phyloP scores from a whole-genome alignment of 1,140 invertebrate species.

The Drosophila subobscura region DNA sequence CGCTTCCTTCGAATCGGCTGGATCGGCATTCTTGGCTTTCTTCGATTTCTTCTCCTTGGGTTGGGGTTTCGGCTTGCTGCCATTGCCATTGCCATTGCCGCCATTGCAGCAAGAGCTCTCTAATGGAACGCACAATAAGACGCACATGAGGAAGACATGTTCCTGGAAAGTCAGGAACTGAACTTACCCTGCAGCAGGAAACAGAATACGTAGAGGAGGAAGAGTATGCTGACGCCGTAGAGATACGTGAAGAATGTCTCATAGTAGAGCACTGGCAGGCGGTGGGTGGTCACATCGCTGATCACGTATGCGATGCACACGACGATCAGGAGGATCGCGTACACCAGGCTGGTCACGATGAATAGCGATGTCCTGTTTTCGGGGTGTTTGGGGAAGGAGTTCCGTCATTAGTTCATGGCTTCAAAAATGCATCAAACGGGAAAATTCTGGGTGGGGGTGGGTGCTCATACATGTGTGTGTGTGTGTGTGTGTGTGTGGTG shows the following conservation, averaged over 20 bases:
- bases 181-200: conserved; percentile 93
- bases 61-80: conserved; percentile 87
- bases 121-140: conserved; percentile 40
- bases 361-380: conserved; percentile 94
- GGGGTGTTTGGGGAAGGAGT: neutral
- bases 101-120: conserved; percentile 92
- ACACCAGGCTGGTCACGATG: conserved; percentile 97
- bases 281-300: conserved; percentile 96
- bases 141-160: neutral
- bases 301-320: conserved; percentile 96
- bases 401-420: conserved; percentile 3
- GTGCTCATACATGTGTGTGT: conserved; percentile 29
- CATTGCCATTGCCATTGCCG: conserved; percentile 66
- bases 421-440: conserved; percentile 12
- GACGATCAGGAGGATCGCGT: conserved; percentile 95
- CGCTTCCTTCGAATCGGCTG: conserved; percentile 85
- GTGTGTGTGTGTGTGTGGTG: conserved; percentile 20
- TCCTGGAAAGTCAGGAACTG: too few species aligned
- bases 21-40: conserved; percentile 87
- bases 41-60: conserved; percentile 90
- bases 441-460: conserved; percentile 14
- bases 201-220: conserved; percentile 98
- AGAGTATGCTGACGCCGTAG: conserved; percentile 96
- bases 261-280: conserved; percentile 94
- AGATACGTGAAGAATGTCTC: conserved; percentile 99